Evolutionary conservation across 2,113 vertebrate genomes (phyloP).

Genomic region (Corythaixoides concolor): DNA sequence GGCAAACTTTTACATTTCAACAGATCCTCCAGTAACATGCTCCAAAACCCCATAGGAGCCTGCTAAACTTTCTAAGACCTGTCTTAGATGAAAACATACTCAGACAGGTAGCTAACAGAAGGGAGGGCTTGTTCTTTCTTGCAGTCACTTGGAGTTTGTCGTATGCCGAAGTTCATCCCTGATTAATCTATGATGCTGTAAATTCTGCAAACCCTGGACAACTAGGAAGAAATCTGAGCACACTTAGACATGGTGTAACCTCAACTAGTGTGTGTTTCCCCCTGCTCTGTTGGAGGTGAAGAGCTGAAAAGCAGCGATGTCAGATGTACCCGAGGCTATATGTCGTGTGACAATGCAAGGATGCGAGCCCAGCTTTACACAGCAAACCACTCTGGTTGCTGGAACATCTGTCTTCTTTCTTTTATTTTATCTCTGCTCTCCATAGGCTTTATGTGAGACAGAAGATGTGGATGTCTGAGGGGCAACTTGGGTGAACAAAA

Average conservation of each 20-base stretch:
- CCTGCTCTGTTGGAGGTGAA: accelerated
- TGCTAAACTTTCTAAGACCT: background rate
- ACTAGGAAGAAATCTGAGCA: background rate
- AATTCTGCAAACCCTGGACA: background rate
- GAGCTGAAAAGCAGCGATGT: background rate
- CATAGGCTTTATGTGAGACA: background rate
- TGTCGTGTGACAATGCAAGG: background rate
- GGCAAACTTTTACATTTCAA: slow-evolving; percentile 10
- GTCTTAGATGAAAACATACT: background rate
- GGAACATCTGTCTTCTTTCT: background rate
- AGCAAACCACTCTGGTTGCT: background rate
- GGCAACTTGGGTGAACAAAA: background rate
- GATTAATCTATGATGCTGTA: background rate
- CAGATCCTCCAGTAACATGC: background rate
- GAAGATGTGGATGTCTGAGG: background rate
- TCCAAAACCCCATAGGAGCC: background rate
- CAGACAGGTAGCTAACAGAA: background rate
- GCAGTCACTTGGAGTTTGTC: background rate
- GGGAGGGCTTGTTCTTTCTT: background rate
- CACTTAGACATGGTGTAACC: accelerated
- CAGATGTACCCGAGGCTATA: background rate
- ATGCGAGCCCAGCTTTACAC: background rate
- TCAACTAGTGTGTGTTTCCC: background rate
- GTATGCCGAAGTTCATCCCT: background rate
- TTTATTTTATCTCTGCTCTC: background rate